Base-by-base conservation (phyloP, 2,888 invertebrate genomes). In the Hirtodrosophila alboralis region DNA sequence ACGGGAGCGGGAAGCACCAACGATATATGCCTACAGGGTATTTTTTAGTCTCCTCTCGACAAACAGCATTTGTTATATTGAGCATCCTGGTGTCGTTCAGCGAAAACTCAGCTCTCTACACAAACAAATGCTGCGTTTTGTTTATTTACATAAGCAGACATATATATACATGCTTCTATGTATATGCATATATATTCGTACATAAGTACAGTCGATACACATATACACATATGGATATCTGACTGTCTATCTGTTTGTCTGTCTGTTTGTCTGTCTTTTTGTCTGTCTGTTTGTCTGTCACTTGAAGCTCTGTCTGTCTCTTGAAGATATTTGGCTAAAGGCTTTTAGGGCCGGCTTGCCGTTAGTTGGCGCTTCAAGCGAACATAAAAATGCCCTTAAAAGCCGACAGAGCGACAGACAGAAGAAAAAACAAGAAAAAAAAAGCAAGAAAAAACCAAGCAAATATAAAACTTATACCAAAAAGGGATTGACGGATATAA, bases 401-500 rank as follows among this genome's bases (percentile, higher is more conserved):
- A 75, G 78, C 71, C 53, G 63, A 33, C 81, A 60, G 49, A 53
- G 61, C 61, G 63, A 67, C 78, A 53, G 41, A 61, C 67, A 51
- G 10, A 52, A 51, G 33, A 34, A 38, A 30, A 12, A 14, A 31
- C 37, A 28, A 49, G 10, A 4, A 33, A 28, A 36, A 36, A 44
- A 28, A 23, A 12, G 23, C 10, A 59, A 31, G 48, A n/a, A 68
- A 64, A 77, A 84, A 73, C 62, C 71, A 84, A 62, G 60, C 71
- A 84, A 83, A 84, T 78, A 79, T 83, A 84, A 79, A 79, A 79
- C 75, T 79, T 79, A 79, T 85, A 84, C 85, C 85, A 62, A 80
- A 85, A 85, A 80, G 85, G 79, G 79, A 80, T 80, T 80, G 79
- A 84, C 86, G 81, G 86, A 83, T 83, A 86, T 83, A 83, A 83